Base-by-base conservation (phyloP, 2,888 invertebrate species). In the Caradrina kadenii region DNA sequence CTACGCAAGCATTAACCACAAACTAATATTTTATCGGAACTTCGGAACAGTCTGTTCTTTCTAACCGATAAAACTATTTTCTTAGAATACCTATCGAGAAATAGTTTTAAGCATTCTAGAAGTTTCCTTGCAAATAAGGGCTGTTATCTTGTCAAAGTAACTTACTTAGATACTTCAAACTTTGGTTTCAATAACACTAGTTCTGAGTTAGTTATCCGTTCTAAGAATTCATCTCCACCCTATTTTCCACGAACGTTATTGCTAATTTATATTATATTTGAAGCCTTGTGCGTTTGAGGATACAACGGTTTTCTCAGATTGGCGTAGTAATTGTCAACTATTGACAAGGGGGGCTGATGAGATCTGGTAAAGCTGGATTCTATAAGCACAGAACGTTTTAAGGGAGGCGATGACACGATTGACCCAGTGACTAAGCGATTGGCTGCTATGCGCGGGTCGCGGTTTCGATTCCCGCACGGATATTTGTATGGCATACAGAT, bases 81-180 rank as follows among this genome's bases (percentile, higher is more conserved):
- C 61, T 42, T 48, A 19, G 10, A 31, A 26, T 45, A 45, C 45
- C 45, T 45, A 17, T 2, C 11, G 17, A 45, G 45, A 5, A 17
- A 5, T 6, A 17, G 45, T 17, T 45, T 52, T 62, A 72, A 45
- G 11, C 21, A 19, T 39, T 22, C 39, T 50, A 3, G 39, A 48
- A 65, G 53, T 63, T 49, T 1, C 42, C 26, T 39, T 53, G 26
- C 21, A n/a, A 42, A 45, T 71, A 62, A 59, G 61, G 53, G 48
- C n/a, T 26, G 58, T 52, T 73, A 76, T 73, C 59, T 73, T 39
- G 62, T 60, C 55, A 50, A 73, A 21, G 54, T 65, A 49, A 59
- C 39, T 63, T 26, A 50, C 22, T 15, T 42, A 48, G 17, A 4
- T 2, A 49, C 19, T 58, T 22, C 53, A 62, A 65, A 62, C 45